Base-by-base conservation (phyloP, 2,113 vertebrate genomes). In the Nothobranchius furzeri region DNA sequence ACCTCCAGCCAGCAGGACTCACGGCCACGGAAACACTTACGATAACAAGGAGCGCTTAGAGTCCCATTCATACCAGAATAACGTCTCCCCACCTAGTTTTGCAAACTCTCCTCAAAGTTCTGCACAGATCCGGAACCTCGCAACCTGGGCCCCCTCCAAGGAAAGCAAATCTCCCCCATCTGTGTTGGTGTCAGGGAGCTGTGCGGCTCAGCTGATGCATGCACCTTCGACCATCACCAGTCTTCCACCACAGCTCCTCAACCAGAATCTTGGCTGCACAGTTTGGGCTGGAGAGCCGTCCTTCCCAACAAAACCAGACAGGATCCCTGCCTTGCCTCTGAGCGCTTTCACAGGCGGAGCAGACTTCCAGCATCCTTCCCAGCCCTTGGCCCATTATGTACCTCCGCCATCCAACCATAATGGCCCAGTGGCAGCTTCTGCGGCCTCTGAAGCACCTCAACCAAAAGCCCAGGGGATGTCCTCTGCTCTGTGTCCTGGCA, bases 21-120 rank as follows among this genome's bases (percentile, higher is more conserved):
- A 74, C 25, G 83, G 67, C 76, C 90, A 91, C 83, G 93, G 92
- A 76, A 90, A 90, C 79, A 86, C 56, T 77, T 88, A 85, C 66
- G 90, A 90, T 20, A 85, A 83, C 42, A 87, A 85, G 69, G 92
- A 94, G 53, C 73, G 70, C 7, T 62, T 51, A 3, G 78, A 63
- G 12, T 47, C 76, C 6, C 81, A 83, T 68, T 69, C 86, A 7
- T 91, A 78, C 66, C 77, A 74, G 56, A 73, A 15, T 72, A 67
- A 59, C 68, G 76, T 65, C 25, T 14, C 70, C 40, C 75, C 81
- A 55, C 57, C 70, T 57, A 72, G 53, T 79, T 79, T 57, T 78
- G 81, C 65, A 80, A 78, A 51, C 74, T 35, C 17, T 58, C 59
- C 75, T 70, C 59, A 56, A 2, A 37, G 72, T 48, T 45, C 75